Evolutionary conservation across 2,797 vertebrate species (phyloP).

Genomic region (Notoglanidium macrostoma): DNA sequence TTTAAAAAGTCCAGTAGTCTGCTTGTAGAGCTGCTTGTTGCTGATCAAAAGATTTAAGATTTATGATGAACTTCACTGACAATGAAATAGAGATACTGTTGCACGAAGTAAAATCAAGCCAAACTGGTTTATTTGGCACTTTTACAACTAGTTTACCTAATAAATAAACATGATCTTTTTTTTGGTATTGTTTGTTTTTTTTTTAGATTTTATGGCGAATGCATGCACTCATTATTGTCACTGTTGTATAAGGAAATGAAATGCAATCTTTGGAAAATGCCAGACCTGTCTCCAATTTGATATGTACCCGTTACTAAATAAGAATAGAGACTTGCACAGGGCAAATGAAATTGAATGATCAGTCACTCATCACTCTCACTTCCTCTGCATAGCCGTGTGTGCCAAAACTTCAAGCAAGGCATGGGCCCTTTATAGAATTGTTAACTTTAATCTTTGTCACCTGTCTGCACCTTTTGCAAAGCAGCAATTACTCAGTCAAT

Average conservation of each 20-base stretch:
- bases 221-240: not conserved
- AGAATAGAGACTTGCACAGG: not conserved
- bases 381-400: not conserved
- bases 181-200: not conserved
- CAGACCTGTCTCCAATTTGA: not conserved
- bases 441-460: not conserved
- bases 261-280: not conserved
- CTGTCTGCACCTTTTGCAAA: not conserved
- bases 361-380: not conserved
- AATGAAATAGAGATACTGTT: not conserved
- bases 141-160: not conserved
- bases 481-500: not conserved
- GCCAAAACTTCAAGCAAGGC: not conserved
- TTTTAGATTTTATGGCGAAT: not conserved
- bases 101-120: not conserved
- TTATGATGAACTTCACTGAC: not conserved
- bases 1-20: not conserved
- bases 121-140: not conserved
- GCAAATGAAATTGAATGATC: not conserved
- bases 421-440: not conserved
- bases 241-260: not conserved
- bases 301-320: not conserved
- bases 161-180: not conserved
- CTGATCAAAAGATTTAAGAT: not conserved
- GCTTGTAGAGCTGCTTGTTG: not conserved